phyloP scores from a whole-genome alignment of 2,113 vertebrate species.

The Promerops cafer region DNA sequence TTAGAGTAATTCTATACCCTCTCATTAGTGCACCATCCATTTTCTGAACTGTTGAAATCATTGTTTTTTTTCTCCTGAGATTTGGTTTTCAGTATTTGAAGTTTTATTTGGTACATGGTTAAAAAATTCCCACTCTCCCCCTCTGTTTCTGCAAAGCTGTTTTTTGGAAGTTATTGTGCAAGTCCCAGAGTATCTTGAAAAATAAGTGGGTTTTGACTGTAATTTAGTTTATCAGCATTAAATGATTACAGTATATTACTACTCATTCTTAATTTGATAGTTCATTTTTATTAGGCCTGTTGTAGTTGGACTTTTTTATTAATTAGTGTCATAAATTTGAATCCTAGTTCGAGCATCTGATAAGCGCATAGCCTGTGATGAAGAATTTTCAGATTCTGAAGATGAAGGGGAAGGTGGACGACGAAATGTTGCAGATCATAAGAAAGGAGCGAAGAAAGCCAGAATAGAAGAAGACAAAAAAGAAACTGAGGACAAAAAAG shows the following conservation, averaged over 20 bases:
- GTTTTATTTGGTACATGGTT: not conserved
- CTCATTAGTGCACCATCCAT: not conserved
- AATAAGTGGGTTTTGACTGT: not conserved
- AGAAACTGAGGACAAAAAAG: slow-evolving; percentile 86
- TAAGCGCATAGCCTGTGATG: slow-evolving; percentile 91
- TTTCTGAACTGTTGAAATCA: not conserved
- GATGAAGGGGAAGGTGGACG: slow-evolving; percentile 91
- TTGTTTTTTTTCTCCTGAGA: not conserved
- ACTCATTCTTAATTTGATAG: not conserved
- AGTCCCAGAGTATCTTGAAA: not conserved
- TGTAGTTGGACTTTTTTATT: not conserved
- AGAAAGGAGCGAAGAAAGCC: slow-evolving; percentile 86
- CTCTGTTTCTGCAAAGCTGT: not conserved
- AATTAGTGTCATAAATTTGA: not conserved
- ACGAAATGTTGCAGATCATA: slow-evolving; percentile 86
- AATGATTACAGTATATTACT: not conserved
- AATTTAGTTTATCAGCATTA: not conserved
- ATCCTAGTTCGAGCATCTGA: slow-evolving; percentile 86
- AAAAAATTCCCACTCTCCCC: not conserved
- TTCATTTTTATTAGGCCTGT: not conserved
- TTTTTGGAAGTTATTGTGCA: not conserved
- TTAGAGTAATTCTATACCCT: not conserved
- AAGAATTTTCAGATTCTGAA: slow-evolving; percentile 94
- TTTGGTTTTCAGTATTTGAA: not conserved
- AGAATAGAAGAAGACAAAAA: slow-evolving; percentile 89